Conservation (phyloP, 2,797 vertebrate genomes). For the Typhlichthys eigenmanni region DNA sequence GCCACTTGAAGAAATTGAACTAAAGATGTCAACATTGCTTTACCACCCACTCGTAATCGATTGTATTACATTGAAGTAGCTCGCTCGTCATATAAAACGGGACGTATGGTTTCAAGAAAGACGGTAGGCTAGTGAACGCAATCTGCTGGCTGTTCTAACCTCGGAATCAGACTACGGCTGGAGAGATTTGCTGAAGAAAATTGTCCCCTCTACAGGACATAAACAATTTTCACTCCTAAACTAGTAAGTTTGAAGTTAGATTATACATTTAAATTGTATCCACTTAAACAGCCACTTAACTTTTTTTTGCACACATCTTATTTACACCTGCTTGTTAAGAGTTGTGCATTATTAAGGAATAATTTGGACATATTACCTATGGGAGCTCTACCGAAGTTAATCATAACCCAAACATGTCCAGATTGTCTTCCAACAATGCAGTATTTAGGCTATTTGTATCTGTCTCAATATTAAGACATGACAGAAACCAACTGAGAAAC, state of each 20-base stretch:
- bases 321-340: neutral
- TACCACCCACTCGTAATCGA: conserved; percentile 93
- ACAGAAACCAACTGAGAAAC: neutral
- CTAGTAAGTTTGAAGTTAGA: conserved; percentile 69
- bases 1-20: conserved; percentile 74
- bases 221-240: conserved; percentile 56
- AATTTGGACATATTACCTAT: conserved; percentile 9
- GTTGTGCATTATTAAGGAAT: neutral
- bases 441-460: neutral
- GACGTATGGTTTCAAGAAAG: conserved; percentile 77
- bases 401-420: conserved; percentile 2
- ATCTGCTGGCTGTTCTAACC: conserved; percentile 59
- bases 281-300: too few relatives aligned
- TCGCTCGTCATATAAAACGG: conserved; percentile 84
- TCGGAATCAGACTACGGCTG: conserved; percentile 58
- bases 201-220: conserved; percentile 57
- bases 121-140: conserved; percentile 56
- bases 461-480: neutral
- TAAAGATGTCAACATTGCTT: conserved; percentile 83
- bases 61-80: conserved; percentile 83
- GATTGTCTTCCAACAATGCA: neutral
- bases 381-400: neutral
- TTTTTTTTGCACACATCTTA: too few relatives aligned
- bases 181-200: conserved; percentile 60
- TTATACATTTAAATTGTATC: neutral